Conservation (phyloP, 2,888 invertebrate species). For the Margaritifera margaritifera region DNA sequence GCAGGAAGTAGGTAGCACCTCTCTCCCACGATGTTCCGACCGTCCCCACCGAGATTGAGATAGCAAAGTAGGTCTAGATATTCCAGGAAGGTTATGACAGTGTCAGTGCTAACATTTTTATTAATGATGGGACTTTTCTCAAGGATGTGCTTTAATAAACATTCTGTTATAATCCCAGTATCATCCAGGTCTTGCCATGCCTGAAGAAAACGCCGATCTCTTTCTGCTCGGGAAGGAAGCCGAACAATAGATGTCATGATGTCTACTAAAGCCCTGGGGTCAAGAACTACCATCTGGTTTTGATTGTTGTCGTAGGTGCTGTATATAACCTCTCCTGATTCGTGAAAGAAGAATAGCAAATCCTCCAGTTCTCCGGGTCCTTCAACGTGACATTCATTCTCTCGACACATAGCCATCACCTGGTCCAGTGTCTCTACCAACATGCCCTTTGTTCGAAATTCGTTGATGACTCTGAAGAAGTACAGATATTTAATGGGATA, state of each 20-base stretch:
- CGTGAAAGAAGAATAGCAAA: slow-evolving; percentile 34
- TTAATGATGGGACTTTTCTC: slow-evolving; percentile 13
- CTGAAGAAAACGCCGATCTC: slow-evolving; percentile 16
- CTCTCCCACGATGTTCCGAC: slow-evolving; percentile 17
- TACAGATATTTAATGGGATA: slow-evolving; percentile 39
- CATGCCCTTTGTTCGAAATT: slow-evolving; percentile 21
- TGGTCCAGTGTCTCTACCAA: slow-evolving; percentile 28
- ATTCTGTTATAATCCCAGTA: slow-evolving; percentile 19
- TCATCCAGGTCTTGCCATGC: slow-evolving; percentile 29
- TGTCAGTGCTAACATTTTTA: slow-evolving; percentile 10
- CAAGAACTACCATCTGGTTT: slow-evolving; percentile 39
- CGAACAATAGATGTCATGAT: slow-evolving; percentile 31
- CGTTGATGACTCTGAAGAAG: slow-evolving; percentile 40
- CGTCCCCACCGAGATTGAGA: slow-evolving; percentile 20
- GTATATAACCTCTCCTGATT: slow-evolving; percentile 43
- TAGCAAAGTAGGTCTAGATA: slow-evolving; percentile 28
- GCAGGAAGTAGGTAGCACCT: slow-evolving; percentile 36
- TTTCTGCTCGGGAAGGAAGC: slow-evolving; percentile 18
- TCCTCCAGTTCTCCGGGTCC: slow-evolving; percentile 34
- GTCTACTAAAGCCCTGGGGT: slow-evolving; percentile 39
- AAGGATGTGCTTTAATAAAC: slow-evolving; percentile 23
- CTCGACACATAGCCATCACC: slow-evolving; percentile 18
- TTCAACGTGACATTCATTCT: slow-evolving; percentile 28
- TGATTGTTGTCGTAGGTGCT: slow-evolving; percentile 38
- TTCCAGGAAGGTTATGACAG: slow-evolving; percentile 21